Conservation (phyloP, 2,888 invertebrate genomes). For the Amblyteles armatorius region DNA sequence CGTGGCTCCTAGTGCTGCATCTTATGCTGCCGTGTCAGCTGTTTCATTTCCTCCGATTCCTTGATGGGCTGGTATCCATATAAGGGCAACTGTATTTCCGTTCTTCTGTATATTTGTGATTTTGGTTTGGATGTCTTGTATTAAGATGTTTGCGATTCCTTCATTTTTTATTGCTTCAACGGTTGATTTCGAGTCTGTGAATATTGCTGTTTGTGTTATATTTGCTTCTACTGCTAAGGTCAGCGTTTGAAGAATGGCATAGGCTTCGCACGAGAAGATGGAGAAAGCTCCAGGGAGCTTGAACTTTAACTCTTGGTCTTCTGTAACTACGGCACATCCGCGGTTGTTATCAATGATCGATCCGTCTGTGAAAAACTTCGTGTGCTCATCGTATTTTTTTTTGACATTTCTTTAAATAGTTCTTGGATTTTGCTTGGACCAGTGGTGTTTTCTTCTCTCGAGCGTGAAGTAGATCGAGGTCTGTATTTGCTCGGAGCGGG, state of each 20-base stretch:
- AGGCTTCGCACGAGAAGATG: constrained; percentile 20
- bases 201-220: background rate
- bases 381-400: background rate
- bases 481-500: background rate
- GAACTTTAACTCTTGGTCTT: background rate
- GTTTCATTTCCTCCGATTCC: constrained; percentile 12
- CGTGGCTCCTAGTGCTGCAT: background rate
- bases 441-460: background rate
- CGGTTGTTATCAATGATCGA: background rate
- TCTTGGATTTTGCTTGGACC: background rate
- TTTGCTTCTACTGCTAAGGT: background rate
- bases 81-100: background rate
- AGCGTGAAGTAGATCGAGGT: background rate
- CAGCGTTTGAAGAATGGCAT: background rate
- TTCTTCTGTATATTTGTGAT: background rate
- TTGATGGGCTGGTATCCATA: constrained; percentile 30
- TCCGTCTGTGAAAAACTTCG: background rate
- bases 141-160: background rate
- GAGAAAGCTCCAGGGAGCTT: constrained; percentile 14
- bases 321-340: background rate
- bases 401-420: background rate
- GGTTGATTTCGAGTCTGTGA: constrained; percentile 7
- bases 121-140: background rate
- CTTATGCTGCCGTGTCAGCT: constrained; percentile 4
- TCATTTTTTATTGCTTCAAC: background rate